Conservation (phyloP, 2,888 invertebrate genomes). For the Brachyptera risi region DNA sequence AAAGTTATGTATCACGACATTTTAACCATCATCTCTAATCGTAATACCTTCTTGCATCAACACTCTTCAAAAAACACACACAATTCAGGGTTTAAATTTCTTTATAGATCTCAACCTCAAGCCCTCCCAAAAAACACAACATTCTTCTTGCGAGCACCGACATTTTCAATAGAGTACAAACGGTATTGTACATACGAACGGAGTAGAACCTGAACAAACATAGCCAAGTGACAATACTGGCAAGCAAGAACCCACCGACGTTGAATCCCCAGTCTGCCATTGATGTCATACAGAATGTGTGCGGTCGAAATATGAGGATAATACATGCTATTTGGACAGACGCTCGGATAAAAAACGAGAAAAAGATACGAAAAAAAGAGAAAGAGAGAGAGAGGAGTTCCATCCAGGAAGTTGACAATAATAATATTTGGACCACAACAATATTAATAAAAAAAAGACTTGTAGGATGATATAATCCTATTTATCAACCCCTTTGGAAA, state of each 20-base stretch:
- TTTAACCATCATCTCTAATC: too few species aligned
- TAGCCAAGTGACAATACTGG: constrained; percentile 4
- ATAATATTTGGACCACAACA: constrained; percentile 26
- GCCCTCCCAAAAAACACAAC: too few species aligned
- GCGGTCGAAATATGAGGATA: not conserved
- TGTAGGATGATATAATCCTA: constrained; percentile 17
- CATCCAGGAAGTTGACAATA: constrained; percentile 21
- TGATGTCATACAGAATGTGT: not conserved
- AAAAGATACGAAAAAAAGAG: not conserved
- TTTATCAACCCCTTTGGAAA: constrained; percentile 7
- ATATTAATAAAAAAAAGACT: constrained; percentile 19
- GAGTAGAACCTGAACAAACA: not conserved
- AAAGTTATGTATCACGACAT: too few species aligned
- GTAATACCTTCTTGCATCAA: too few species aligned
- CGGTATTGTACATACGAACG: not conserved
- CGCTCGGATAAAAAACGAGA: not conserved
- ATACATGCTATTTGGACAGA: not conserved
- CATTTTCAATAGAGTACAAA: too few species aligned
- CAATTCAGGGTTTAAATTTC: too few species aligned
- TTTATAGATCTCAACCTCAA: too few species aligned
- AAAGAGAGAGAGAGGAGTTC: not conserved
- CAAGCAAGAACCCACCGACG: constrained; percentile 5
- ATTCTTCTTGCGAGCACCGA: too few species aligned
- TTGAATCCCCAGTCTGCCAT: not conserved
- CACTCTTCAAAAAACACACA: too few species aligned